Evolutionary conservation across 1,140 invertebrate species (phyloP).

Genomic region (Pogonomyrmex barbatus): DNA sequence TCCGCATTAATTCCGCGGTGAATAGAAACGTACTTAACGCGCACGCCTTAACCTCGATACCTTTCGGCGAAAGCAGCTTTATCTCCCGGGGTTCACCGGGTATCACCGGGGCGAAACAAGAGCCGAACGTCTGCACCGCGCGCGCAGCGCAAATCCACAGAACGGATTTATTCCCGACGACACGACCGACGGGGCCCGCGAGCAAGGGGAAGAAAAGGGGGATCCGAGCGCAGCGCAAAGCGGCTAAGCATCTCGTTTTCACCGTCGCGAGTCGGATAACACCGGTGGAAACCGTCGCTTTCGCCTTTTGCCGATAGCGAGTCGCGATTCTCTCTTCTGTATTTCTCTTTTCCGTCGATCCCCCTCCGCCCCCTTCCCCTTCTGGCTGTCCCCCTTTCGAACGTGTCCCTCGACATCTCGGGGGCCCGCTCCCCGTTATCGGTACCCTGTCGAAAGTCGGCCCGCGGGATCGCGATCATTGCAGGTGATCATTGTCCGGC

Average conservation of each 20-base stretch:
- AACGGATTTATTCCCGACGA: conserved; percentile 51
- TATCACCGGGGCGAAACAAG: conserved; percentile 52
- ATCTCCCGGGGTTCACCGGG: conserved; percentile 40
- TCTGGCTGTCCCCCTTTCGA: conserved; percentile 6
- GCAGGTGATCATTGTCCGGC: conserved; percentile 70
- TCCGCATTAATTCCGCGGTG: neutral
- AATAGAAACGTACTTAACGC: conserved; percentile 3
- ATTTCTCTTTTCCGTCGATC: conserved; percentile 37
- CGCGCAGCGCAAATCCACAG: conserved; percentile 19
- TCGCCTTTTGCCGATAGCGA: conserved; percentile 67
- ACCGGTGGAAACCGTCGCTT: conserved; percentile 67
- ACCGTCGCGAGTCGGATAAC: conserved; percentile 60
- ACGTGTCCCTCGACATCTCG: conserved; percentile 15
- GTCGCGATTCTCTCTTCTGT: conserved; percentile 54
- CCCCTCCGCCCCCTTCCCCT: neutral
- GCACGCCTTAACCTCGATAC: conserved; percentile 37
- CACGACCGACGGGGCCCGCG: neutral
- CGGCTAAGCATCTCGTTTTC: conserved; percentile 67
- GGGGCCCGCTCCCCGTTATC: conserved; percentile 60
- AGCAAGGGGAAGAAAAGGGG: neutral
- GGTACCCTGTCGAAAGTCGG: conserved; percentile 73
- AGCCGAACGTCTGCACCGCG: conserved; percentile 26
- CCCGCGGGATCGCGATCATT: conserved; percentile 67
- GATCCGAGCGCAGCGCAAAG: neutral
- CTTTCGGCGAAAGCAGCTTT: conserved; percentile 55